Base-by-base conservation (phyloP, 64 coral and sea anemone species). In the Orbicella faveolata region DNA sequence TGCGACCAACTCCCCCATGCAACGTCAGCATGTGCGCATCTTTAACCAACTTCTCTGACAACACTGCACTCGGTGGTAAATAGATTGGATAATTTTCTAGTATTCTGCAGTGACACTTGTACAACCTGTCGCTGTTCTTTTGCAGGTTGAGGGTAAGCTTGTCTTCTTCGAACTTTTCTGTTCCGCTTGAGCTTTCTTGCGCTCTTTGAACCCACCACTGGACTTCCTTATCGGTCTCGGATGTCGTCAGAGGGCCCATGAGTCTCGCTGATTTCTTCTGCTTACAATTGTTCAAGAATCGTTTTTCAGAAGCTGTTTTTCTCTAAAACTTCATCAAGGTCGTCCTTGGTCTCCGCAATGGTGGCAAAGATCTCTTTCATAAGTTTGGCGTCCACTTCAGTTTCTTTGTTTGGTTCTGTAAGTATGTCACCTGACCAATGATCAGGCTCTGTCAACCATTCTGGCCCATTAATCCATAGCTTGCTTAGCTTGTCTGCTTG, bases 1-100 rank as follows among this genome's bases (percentile, higher is more conserved):
- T 94, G 21, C 84, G 36, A 34, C 86, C 87, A 21, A 94, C 87
- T 77, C 79, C 92, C 85, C 92, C 87, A 74, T 94, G 79, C 41
- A 88, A 63, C 21, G 86, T 94, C 9, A 21, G 30, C 12, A 34
- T 55, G 52, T 89, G 92, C 9, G 87, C 59, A 26, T 73, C 52
- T 69, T 77, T 34, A 9, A 94, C 87, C 26, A 90, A 78, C 92
- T 86, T 90, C 51, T 34, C 26, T 9, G 92, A 84, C 26, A 77
- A 33, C 3, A 80, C 33, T 13, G 75, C 21, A 52, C 12, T 25
- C 33, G 63, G 26, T 33, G 92, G 80, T 21, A 89, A 70, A 78
- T 90, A 94, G 51, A 77, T 79, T 33, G 72, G 87, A 21, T 94
- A 94, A 35, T 44, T 52, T 59, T 89, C 89, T 88, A 88, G 88